Base-by-base conservation (phyloP, 2,888 invertebrate genomes). In the Synergus laeviventris region DNA sequence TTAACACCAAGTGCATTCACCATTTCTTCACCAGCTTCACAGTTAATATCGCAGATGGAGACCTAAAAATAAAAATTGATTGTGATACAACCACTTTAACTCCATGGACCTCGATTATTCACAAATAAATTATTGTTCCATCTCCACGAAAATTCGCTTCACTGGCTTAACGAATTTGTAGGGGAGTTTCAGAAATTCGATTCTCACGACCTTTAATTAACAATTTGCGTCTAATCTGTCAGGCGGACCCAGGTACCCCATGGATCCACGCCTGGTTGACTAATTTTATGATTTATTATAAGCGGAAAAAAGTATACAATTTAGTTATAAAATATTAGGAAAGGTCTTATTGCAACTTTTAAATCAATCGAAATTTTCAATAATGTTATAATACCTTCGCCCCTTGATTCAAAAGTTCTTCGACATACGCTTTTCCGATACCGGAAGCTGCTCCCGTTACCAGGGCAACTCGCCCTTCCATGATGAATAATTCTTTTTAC, bases 391-490 rank as follows among this genome's bases (percentile, higher is more conserved):
- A 77, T 91, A 95, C 95, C 93, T 95, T 95, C 38, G 94, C 95
- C 83, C 95, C 96, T 86, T 94, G 94, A 86, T 94, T 94, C 79
- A 95, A 92, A 64, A 96, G 89, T 87, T 95, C 95, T 84, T 94
- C 94, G 85, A 94, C 94, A 86, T 94, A 95, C n/a, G 94, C 94
- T 79, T 94, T 92, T 1, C 95, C 96, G 83, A 95, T 94, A 76
- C 95, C 95, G 73, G 94, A 94, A 18, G 95, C 95, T 73, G 94
- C 95, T 45, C 95, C 95, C 38, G 95, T 95, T 76, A 95, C 93
- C 80, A 95, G 91, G 62, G 94, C 95, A 78, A 95, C 95, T 91
- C 94, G 95, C 82, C 95, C 95, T 90, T 95, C 95, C 95, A 95
- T 95, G 74, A 24, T 64, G 18, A 38, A 14, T 74, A 24, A 14